Conservation (phyloP, 2,888 invertebrate genomes). For the Pachydiplax longipennis region DNA sequence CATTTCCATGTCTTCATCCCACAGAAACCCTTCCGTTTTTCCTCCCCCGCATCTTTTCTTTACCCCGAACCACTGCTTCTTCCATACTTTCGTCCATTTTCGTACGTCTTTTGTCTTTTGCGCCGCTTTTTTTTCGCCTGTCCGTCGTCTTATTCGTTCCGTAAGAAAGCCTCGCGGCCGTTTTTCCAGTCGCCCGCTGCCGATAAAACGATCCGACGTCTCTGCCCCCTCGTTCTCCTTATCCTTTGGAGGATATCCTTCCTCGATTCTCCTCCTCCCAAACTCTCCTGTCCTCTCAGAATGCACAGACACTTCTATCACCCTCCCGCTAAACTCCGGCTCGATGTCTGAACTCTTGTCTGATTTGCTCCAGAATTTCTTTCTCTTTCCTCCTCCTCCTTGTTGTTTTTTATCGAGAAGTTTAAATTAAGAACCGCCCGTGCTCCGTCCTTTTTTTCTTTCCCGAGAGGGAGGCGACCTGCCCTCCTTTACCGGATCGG, state of each 20-base stretch:
- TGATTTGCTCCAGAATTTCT: constrained; percentile 1
- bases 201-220: constrained; percentile 36
- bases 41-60: background rate
- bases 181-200: constrained; percentile 2
- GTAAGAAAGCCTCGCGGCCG: background rate
- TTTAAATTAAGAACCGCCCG: constrained; percentile 17
- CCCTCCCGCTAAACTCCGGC: background rate
- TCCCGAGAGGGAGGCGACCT: background rate
- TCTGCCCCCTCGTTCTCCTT: background rate
- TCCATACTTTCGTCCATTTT: background rate
- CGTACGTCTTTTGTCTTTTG: constrained; percentile 23
- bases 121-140: background rate
- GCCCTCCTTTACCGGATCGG: background rate
- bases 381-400: background rate
- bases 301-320: background rate
- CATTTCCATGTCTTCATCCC: constrained; percentile 30
- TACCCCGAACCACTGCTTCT: background rate
- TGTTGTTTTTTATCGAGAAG: constrained; percentile 38
- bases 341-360: constrained; percentile 22
- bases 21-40: background rate
- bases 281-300: background rate
- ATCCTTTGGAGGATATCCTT: background rate
- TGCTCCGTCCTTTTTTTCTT: background rate
- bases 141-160: constrained; percentile 18
- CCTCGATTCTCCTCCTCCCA: too few species aligned